Evolutionary conservation across 1,140 invertebrate species (phyloP).

Genomic region (Homalodisca vitripennis): DNA sequence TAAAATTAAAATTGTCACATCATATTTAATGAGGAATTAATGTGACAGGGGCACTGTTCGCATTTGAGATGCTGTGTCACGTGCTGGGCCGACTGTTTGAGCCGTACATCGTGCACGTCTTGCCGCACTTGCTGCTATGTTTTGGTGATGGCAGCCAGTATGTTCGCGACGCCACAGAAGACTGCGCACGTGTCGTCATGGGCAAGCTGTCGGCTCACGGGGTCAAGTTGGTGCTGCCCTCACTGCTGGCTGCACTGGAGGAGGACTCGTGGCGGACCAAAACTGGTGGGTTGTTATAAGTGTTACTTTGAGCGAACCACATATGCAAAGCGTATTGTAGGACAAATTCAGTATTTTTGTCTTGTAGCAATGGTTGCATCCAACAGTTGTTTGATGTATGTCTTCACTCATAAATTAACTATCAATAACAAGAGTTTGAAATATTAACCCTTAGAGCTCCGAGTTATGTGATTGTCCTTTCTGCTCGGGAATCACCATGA

Average conservation of each 20-base stretch:
- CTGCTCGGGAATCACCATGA: too few relatives aligned
- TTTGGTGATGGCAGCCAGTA: constrained; percentile 95
- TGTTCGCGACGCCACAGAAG: constrained; percentile 88
- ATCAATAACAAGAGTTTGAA: too few relatives aligned
- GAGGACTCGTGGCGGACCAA: constrained; percentile 99
- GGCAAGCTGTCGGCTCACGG: constrained; percentile 94
- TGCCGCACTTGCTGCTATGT: constrained; percentile 92
- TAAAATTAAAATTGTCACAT: too few relatives aligned
- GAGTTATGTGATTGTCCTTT: too few relatives aligned
- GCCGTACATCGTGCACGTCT: constrained; percentile 96
- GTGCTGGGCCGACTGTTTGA: constrained; percentile 96
- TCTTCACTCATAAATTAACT: too few relatives aligned
- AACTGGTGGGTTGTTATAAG: constrained; percentile 77
- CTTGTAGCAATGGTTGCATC: too few relatives aligned
- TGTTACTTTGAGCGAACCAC: too few relatives aligned
- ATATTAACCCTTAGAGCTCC: too few relatives aligned
- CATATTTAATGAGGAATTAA: too few relatives aligned
- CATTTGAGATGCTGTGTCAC: constrained; percentile 95
- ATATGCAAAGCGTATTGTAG: too few relatives aligned
- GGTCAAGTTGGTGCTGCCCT: constrained; percentile 88
- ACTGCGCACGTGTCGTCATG: constrained; percentile 94
- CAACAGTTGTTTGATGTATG: too few relatives aligned
- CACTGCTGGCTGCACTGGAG: constrained; percentile 88
- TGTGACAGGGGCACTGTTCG: constrained; percentile 86
- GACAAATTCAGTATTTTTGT: too few relatives aligned